phyloP scores from a whole-genome alignment of 2,888 invertebrate genomes.

The Troides oblongomaculatus region DNA sequence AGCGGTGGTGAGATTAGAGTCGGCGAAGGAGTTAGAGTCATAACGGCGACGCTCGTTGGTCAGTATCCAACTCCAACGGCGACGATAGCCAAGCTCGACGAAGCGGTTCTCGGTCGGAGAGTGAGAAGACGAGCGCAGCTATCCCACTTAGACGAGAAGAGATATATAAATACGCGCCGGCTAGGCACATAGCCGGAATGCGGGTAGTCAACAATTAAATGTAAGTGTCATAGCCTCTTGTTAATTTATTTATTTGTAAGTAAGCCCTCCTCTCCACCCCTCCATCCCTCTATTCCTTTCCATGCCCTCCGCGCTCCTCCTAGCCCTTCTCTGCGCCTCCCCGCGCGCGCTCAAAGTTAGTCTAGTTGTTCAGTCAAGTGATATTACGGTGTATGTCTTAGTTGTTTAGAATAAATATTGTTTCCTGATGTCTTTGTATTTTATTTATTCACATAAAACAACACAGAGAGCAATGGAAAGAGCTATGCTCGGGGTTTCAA shows the following conservation, averaged over 20 bases:
- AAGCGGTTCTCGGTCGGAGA: conserved; percentile 62
- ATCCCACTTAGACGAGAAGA: background rate
- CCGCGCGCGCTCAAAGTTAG: conserved; percentile 59
- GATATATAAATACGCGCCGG: conserved; percentile 40
- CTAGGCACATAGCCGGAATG: conserved; percentile 55
- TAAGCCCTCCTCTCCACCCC: no score
- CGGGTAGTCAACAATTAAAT: conserved; percentile 66
- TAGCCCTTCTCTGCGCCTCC: no score
- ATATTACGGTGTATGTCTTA: conserved; percentile 79
- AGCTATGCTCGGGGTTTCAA: no score
- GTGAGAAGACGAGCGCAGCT: conserved; percentile 45
- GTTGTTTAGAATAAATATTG: conserved; percentile 55
- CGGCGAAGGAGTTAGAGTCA: conserved; percentile 66
- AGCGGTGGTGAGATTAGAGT: conserved; percentile 52
- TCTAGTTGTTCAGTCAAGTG: conserved; percentile 72
- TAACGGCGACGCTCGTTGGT: conserved; percentile 59
- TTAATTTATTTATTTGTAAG: conserved; percentile 59
- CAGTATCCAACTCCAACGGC: conserved; percentile 55
- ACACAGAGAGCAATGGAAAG: no score
- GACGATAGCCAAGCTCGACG: conserved; percentile 62
- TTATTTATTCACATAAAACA: no score
- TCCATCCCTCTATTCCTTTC: no score
- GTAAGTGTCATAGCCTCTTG: conserved; percentile 67
- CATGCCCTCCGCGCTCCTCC: no score
- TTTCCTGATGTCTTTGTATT: no score